Evolutionary conservation across 2,113 vertebrate species (phyloP), one percentile per base, ranked within the genome.

Genomic region (Calidris pugnax): DNA sequence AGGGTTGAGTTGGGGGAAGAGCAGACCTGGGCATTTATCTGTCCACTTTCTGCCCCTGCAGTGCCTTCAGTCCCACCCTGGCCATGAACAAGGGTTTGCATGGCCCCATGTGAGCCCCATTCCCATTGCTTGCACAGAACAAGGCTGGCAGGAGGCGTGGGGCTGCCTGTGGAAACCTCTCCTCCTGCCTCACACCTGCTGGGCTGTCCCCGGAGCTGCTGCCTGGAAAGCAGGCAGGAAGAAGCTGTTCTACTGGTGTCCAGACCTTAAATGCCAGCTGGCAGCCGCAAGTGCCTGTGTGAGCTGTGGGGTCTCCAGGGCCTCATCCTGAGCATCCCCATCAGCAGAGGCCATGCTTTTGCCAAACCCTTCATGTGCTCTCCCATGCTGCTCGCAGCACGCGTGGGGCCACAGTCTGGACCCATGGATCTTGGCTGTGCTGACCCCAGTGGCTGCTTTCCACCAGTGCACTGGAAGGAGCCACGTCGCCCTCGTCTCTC

Each of bases 351-450:
- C 39, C 6, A 1, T 55, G 19, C 32, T 6, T 48, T 72, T 74
- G 41, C 62, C 43, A 74, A 63, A 33, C 6, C 22, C 24, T 92
- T 63, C 9, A 4, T 41, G 51, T 30, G 53, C 28, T 55, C 17
- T 55, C 16, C 43, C 4, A 0, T 39, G 35, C 53, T 57, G 59
- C 45, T 93, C 6, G 7, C 63, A 53, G 73, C n/a, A 37, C 19
- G 4, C 0, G 0, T 63, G 23, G 23, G 28, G 16, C n/a, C 7
- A 4, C 0, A 10, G 18, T 55, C 39, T 14, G 39, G 32, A 47
- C 18, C 18, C 9, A 0, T 1, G 13, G 48, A 9, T 64, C n/a
- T 62, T 27, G 51, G 50, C 60, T 73, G 37, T 68, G 82, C 48
- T 4, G 7, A 32, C 22, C 47, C 48, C 66, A 32, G 28, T 3